These are phyloP conservation scores for Hirtodrosophila confusa DNA, from an alignment of 2,888 invertebrate species.

Conservation along the genomic window DNA sequence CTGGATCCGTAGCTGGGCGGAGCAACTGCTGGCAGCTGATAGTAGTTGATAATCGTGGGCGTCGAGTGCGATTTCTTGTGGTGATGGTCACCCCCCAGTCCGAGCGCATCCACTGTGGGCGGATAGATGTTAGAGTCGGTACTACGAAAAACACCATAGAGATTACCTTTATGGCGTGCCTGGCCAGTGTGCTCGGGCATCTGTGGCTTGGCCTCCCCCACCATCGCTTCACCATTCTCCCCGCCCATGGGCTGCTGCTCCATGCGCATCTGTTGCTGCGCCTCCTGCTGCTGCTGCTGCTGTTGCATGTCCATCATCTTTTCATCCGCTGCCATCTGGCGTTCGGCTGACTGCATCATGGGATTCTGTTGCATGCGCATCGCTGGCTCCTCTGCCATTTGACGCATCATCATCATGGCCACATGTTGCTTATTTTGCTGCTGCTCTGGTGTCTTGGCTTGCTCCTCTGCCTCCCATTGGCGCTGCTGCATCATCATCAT, in stretches of 20 bases:
- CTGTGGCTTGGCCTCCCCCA: constrained; percentile 71
- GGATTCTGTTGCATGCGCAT: neutral
- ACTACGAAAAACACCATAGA: constrained; percentile 75
- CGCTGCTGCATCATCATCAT: too few relatives aligned
- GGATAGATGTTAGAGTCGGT: constrained; percentile 39
- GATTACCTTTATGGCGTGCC: constrained; percentile 81
- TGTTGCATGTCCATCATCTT: constrained; percentile 26
- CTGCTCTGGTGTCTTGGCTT: too few relatives aligned
- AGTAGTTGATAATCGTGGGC: constrained; percentile 69
- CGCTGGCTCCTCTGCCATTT: constrained; percentile 8
- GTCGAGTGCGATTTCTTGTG: constrained; percentile 42
- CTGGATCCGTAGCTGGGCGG: constrained; percentile 12
- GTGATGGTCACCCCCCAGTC: constrained; percentile 52
- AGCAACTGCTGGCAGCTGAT: constrained; percentile 33
- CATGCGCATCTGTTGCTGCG: neutral
- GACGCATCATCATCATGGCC: neutral
- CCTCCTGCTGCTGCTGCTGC: neutral
- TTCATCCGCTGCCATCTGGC: constrained; percentile 36
- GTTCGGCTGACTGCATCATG: constrained; percentile 20
- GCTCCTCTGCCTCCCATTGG: too few relatives aligned
- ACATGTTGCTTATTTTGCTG: too few relatives aligned
- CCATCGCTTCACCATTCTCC: neutral
- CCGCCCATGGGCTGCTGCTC: neutral
- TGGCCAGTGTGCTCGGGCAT: constrained; percentile 58
- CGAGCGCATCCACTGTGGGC: constrained; percentile 50